phyloP scores from a whole-genome alignment of 2,113 vertebrate species.

The Ceratotherium simum region DNA sequence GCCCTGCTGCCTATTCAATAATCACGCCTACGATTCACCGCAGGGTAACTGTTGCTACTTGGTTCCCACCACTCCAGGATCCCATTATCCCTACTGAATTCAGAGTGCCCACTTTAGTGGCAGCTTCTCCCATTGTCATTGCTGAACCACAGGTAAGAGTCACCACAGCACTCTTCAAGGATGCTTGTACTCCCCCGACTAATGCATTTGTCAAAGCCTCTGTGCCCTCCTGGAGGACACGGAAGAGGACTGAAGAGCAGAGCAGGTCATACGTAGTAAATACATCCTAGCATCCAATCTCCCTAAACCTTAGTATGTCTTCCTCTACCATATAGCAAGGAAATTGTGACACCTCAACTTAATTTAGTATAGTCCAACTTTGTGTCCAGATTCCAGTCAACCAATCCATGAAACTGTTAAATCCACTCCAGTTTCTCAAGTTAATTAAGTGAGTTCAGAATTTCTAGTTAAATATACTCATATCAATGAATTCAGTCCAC shows the following conservation, averaged over 20 bases:
- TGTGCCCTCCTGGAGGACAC: neutral
- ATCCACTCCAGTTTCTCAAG: neutral
- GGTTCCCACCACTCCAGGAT: neutral
- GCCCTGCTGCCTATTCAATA: neutral
- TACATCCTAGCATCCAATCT: neutral
- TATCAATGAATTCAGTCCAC: neutral
- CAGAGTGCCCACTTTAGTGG: neutral
- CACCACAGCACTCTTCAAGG: neutral
- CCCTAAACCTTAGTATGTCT: neutral
- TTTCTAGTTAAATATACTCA: neutral
- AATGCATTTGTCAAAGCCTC: neutral
- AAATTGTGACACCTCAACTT: neutral
- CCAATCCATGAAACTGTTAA: neutral
- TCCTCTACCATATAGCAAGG: neutral
- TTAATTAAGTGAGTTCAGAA: neutral
- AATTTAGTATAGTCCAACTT: neutral
- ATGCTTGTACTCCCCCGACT: neutral
- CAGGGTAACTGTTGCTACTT: neutral
- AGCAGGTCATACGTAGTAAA: neutral
- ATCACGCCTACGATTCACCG: neutral
- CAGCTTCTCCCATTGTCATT: neutral
- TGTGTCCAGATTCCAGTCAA: neutral
- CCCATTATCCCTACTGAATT: neutral
- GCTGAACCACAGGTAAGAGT: neutral
- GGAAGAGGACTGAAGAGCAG: neutral